Evolutionary conservation across 2,113 vertebrate genomes (phyloP), one percentile per base, ranked within the genome.

Genomic region (Cercocebus atys): DNA sequence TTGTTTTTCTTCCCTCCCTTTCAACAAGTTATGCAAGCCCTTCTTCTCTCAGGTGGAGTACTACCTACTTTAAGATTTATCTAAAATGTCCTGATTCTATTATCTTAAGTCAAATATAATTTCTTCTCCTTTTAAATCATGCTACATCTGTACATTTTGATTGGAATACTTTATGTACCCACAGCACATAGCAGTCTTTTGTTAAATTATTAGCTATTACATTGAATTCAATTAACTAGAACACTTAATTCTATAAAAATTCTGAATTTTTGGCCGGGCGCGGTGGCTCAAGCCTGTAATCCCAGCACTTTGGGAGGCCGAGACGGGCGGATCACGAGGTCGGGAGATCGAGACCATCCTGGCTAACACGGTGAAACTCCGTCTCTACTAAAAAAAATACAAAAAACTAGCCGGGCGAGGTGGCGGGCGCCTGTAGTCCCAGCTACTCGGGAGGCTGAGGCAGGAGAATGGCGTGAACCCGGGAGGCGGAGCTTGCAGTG

Each of bases 161-260:
- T 0, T 73, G 35, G 23, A 0, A 55, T 86, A 95, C 0, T 47
- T 80, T 52, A 70, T 27, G 88, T 20, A 59, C 8, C 20, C 35
- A 95, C 0, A 94, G 59, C 55, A 93, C 6, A 70, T 0, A 76
- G n/a, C 11, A 81, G 20, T 85, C 25, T 94, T 83, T 76, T 64
- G 40, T 25, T 30, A 57, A 81, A 89, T 86, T 85, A 85, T 45
- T 40, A 40, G 17, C 82, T 86, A 90, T 50, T 82, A 57, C 90
- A 76, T 3, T 61, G 6, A 16, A 52, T 61, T 82, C n/a, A 80
- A 47, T 93, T 40, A 96, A 68, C 8, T 7, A 93, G 32, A 85
- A 61, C 40, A 83, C 11, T 66, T 75, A 90, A 93, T 92, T 84
- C 45, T 11, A 45, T 79, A n/a, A 86, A 84, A 96, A 93, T 79